A percentile compares a stretch with the other conserved stretches of the same genome.
These are phyloP conservation scores for Villa cingulata DNA, from an alignment of 2,888 invertebrate genomes.

Conservation along the genomic window DNA sequence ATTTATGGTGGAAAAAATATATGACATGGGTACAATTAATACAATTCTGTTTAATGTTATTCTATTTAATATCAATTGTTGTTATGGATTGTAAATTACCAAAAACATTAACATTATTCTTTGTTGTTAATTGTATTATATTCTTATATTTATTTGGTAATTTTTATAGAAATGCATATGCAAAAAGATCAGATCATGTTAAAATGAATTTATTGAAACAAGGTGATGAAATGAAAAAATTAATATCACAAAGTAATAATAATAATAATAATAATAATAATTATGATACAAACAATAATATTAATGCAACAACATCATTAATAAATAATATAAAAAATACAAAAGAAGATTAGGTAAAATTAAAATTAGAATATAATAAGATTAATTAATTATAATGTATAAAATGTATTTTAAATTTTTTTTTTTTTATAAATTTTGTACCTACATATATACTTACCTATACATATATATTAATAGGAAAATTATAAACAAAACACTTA, in stretches of 20 bases:
- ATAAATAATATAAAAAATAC: not conserved
- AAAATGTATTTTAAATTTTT: too few species aligned
- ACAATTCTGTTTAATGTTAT: constrained; percentile 53
- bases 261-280: constrained; percentile 9
- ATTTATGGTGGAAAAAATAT: constrained; percentile 42
- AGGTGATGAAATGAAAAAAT: constrained; percentile 27
- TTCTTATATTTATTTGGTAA: constrained; percentile 46
- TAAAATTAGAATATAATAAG: too few species aligned
- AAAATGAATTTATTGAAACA: constrained; percentile 19
- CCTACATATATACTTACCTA: too few species aligned
- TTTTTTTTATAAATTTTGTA: too few species aligned
- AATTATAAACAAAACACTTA: too few species aligned
- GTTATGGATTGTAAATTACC: constrained; percentile 43
- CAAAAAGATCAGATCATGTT: constrained; percentile 20
- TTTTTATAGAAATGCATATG: constrained; percentile 45
- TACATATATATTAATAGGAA: too few species aligned
- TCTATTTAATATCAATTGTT: constrained; percentile 41
- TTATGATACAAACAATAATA: too few species aligned
- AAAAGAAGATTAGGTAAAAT: not conserved
- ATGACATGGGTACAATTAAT: constrained; percentile 40
- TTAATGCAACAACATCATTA: too few species aligned
- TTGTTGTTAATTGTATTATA: constrained; percentile 40
- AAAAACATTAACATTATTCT: constrained; percentile 42
- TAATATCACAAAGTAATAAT: constrained; percentile 27
- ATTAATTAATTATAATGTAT: too few species aligned